Conservation (phyloP, 2,113 vertebrate species). For the Rana temporaria region DNA sequence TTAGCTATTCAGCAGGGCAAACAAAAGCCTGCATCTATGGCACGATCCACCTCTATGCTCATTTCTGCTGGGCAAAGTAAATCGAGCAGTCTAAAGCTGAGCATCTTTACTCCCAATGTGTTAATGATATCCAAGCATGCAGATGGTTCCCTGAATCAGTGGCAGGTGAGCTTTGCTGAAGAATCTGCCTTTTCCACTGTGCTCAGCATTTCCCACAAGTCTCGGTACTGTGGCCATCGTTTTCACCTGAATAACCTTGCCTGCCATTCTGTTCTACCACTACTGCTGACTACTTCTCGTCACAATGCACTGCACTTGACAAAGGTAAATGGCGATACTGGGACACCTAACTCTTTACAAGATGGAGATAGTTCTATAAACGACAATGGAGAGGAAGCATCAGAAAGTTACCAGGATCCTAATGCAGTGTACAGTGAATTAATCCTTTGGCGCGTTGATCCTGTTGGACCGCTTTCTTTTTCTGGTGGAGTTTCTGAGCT, state of each 20-base stretch:
- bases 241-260: constrained; percentile 98
- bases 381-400: constrained; percentile 58
- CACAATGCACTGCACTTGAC: constrained; percentile 90
- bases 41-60: constrained; percentile 85
- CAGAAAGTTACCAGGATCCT: constrained; percentile 81
- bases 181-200: constrained; percentile 97
- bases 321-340: constrained; percentile 68
- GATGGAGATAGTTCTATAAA: neutral
- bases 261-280: constrained; percentile 93
- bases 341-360: constrained; percentile 57
- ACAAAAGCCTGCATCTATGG: constrained; percentile 82
- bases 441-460: constrained; percentile 97
- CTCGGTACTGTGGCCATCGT: constrained; percentile 95
- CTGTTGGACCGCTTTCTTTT: constrained; percentile 94
- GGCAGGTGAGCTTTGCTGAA: constrained; percentile 95
- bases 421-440: constrained; percentile 95
- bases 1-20: constrained; percentile 94
- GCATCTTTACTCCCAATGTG: constrained; percentile 96
- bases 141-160: constrained; percentile 96
- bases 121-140: constrained; percentile 98
- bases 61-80: constrained; percentile 83
- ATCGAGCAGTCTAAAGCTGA: constrained; percentile 86
- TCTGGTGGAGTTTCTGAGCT: constrained; percentile 97
- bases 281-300: constrained; percentile 95
- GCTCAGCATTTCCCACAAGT: constrained; percentile 96